Base-by-base conservation (phyloP, 2,888 invertebrate species). In the Metacarcinus magister region DNA sequence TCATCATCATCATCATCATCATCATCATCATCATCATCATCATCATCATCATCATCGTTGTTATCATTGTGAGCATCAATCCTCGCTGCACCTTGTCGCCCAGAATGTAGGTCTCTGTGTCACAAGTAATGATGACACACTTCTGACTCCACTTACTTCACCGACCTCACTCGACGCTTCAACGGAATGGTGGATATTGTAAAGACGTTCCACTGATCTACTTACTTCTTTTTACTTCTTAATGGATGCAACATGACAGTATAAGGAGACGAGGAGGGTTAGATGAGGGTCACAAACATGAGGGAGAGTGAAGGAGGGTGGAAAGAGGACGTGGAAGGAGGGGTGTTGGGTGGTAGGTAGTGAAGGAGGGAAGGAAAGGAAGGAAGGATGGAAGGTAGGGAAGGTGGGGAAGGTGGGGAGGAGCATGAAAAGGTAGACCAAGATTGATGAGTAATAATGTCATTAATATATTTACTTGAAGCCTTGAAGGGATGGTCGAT, bases 161-260 rank as follows among this genome's bases (percentile, higher is more conserved):
- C 67, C n/a, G 67, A 67, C n/a, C 67, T 67, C 67, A 67, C 67
- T n/a, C 23, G n/a, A 67, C n/a, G n/a, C 67, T 67, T 67, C 67
- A 23, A 67, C 67, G 67, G 7, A 67, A n/a, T 67, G 67, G 23
- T 67, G 67, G 23, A 67, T 67, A 67, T 67, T 67, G 67, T 67
- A n/a, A 67, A n/a, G 67, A 23, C n/a, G n/a, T n/a, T n/a, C 67
- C 7, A 23, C 67, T 67, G 67, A 67, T 0, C n/a, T 23, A 67
- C 67, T n/a, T 67, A 67, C n/a, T n/a, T 67, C n/a, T 23, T 67
- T 67, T 67, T n/a, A n/a, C n/a, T 67, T 67, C n/a, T 67, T 67
- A 67, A 67, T 67, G 67, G 23, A 67, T 0, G 67, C 4, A 67
- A 67, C n/a, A 67, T 67, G 67, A 19, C n/a, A 67, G 2, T 67